Percentiles rank a stretch among this genome's conserved stretches.
Conservation (phyloP, 2,888 invertebrate species). For the Myathropa florea region DNA sequence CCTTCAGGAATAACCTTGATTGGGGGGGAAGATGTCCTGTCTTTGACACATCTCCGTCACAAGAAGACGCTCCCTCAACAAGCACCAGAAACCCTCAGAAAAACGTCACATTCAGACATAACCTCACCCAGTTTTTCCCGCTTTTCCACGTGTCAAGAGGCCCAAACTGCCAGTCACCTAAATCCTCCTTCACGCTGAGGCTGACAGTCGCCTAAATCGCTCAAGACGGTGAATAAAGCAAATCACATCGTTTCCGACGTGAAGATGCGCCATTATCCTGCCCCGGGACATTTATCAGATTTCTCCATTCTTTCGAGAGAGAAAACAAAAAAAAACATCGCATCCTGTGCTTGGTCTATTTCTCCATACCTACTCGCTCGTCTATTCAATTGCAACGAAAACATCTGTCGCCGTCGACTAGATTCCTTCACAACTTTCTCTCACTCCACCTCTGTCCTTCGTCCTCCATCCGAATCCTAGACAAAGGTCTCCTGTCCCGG, state of each 20-base stretch:
- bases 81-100: too few species aligned
- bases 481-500: constrained; percentile 50
- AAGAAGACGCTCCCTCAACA: too few species aligned
- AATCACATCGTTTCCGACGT: constrained; percentile 31
- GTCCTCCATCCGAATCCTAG: constrained; percentile 34
- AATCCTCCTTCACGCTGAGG: background rate
- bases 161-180: background rate
- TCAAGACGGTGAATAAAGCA: background rate
- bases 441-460: constrained; percentile 2
- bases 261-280: background rate
- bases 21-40: too few species aligned
- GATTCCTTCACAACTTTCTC: background rate
- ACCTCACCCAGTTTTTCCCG: background rate
- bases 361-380: background rate
- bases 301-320: background rate
- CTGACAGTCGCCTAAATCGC: background rate
- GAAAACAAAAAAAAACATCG: constrained; percentile 17
- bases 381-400: constrained; percentile 47
- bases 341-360: constrained; percentile 50
- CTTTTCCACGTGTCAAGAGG: background rate
- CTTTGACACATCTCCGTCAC: too few species aligned
- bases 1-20: too few species aligned
- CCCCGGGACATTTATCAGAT: background rate
- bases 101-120: too few species aligned
- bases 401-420: constrained; percentile 54